Percentiles rank a stretch among this genome's conserved stretches.
These are phyloP conservation scores for Thysanoteuthis rhombus DNA, from an alignment of 2,888 invertebrate genomes.

Conservation along the genomic window DNA sequence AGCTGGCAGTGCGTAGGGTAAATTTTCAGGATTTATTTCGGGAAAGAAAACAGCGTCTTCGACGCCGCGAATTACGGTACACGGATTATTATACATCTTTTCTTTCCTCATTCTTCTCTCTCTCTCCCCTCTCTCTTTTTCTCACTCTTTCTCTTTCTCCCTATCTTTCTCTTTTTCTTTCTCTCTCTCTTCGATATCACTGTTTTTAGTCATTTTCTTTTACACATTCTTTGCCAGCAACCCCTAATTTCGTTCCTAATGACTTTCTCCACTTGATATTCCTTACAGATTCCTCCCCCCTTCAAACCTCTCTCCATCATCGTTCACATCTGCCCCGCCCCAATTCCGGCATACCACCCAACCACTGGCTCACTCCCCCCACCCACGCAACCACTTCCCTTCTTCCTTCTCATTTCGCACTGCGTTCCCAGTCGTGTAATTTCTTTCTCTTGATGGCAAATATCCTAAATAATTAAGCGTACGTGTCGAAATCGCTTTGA, in stretches of 20 bases:
- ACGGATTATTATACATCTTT: no score
- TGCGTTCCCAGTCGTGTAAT: neutral
- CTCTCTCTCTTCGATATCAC: neutral
- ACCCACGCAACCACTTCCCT: neutral
- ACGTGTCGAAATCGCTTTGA: constrained; percentile 12
- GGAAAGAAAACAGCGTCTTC: no score
- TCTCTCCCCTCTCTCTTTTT: neutral
- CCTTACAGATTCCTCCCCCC: neutral
- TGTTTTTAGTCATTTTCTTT: neutral
- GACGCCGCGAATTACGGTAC: no score
- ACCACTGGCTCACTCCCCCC: neutral
- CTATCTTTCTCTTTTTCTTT: neutral
- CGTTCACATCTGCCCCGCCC: no score
- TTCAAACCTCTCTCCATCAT: neutral
- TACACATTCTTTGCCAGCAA: neutral
- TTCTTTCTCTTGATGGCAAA: neutral
- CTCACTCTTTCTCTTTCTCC: neutral
- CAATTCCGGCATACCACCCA: neutral
- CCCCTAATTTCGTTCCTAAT: neutral
- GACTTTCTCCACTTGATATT: neutral
- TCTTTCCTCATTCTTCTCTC: neutral
- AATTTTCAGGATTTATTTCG: no score
- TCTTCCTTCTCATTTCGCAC: neutral
- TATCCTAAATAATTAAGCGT: neutral
- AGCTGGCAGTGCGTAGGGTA: no score